Evolutionary conservation across 2,888 invertebrate genomes (phyloP), one percentile per base, ranked within the genome.

Genomic region (Ophion ellenae): DNA sequence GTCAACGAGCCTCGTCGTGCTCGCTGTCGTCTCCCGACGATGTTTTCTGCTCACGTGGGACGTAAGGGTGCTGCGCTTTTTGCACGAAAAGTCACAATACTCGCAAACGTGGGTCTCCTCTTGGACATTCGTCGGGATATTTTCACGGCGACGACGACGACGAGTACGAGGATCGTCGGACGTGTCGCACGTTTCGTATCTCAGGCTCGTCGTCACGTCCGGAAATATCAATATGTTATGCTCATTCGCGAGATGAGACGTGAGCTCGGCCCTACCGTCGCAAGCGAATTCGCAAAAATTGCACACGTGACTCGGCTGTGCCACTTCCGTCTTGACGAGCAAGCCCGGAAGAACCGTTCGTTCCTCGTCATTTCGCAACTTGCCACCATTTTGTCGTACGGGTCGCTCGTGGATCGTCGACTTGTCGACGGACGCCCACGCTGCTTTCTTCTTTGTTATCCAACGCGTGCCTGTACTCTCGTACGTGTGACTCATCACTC

Each of bases 71-170:
- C 77, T 78, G 10, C 87, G 87, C 20, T 87, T 89, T 17, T 88
- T 89, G 47, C 89, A 91, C 5, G 78, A 80, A n/a, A 91, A 91
- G n/a, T 79, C 77, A 69, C 91, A 91, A 4, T 40, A n/a, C 2
- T 89, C 78, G 82, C 91, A 91, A 17, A 24, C 14, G 64, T 89
- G 87, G 0, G 14, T 47, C 59, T 76, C 40, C 10, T 57, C 63
- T 53, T 53, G 53, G 17, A 17, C 53, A 5, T 53, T 53, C 53
- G 53, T 53, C 53, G 11, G 17, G 17, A 5, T 53, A 14, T 53
- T 53, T 53, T 53, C 17, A 53, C 53, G 17, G 11, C 53, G 53
- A 53, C 17, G 47, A 11, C 67, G 67, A 70, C 45, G 28, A 64
- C 40, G 32, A 4, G 75, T 64, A 24, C 47, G 32, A 5, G 40